phyloP scores from a whole-genome alignment of 2,888 invertebrate species.

The Apamea monoglypha region DNA sequence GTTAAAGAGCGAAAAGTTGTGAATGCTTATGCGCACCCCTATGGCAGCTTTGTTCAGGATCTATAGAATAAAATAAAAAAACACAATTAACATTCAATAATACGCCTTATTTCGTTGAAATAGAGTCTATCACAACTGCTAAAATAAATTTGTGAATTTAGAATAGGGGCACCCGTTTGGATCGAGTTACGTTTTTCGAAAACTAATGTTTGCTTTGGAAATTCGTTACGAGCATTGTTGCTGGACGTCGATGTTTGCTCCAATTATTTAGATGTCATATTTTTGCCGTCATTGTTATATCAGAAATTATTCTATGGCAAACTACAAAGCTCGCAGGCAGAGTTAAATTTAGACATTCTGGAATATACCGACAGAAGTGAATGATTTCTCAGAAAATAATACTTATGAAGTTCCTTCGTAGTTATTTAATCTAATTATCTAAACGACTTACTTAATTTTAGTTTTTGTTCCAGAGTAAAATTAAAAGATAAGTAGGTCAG shows the following conservation, averaged over 20 bases:
- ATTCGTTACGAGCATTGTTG: constrained; percentile 88
- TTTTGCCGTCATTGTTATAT: constrained; percentile 58
- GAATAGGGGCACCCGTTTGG: constrained; percentile 85
- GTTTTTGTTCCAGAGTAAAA: neutral
- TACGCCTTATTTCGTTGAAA: constrained; percentile 52
- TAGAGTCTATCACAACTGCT: constrained; percentile 54
- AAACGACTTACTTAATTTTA: too few species aligned
- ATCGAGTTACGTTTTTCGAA: constrained; percentile 85
- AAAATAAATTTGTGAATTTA: constrained; percentile 46
- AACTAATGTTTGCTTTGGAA: constrained; percentile 89
- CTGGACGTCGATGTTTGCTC: constrained; percentile 77
- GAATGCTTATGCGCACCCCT: constrained; percentile 87
- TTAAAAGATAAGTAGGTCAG: too few species aligned
- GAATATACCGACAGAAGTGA: neutral
- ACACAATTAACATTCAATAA: constrained; percentile 38
- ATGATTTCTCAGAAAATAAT: neutral
- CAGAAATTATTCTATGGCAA: neutral
- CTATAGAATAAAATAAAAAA: constrained; percentile 69
- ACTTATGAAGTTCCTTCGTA: neutral
- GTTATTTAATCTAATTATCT: too few species aligned
- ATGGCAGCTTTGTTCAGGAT: constrained; percentile 80
- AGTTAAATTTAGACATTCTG: neutral
- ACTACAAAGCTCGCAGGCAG: neutral
- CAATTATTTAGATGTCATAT: constrained; percentile 82
- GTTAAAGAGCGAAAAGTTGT: constrained; percentile 90